phyloP scores from a whole-genome alignment of 2,797 vertebrate species.

The Phataginus tricuspis region DNA sequence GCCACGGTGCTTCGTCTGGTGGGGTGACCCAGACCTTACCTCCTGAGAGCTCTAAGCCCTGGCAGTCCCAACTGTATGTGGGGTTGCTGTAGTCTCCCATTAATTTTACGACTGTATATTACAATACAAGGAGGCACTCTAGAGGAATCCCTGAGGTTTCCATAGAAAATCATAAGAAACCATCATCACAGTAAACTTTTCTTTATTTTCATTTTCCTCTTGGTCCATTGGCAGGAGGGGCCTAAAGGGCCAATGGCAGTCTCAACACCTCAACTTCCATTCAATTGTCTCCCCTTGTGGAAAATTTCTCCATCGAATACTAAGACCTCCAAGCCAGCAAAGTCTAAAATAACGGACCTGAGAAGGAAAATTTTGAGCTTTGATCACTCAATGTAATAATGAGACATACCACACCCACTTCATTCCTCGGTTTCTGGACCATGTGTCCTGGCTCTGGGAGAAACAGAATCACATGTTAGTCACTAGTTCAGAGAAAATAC shows the following conservation, averaged over 20 bases:
- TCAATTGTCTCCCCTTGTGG: background rate
- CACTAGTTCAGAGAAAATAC: slow-evolving; percentile 3
- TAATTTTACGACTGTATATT: background rate
- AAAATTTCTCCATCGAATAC: slow-evolving; percentile 8
- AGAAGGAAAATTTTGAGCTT: background rate
- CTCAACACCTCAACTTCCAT: background rate
- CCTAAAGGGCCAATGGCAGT: background rate
- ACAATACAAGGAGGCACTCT: background rate
- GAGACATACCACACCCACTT: background rate
- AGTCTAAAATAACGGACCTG: background rate
- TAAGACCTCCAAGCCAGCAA: slow-evolving; percentile 8
- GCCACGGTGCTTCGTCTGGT: background rate
- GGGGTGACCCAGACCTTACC: background rate
- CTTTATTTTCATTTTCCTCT: background rate
- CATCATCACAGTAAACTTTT: background rate
- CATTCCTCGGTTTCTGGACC: background rate
- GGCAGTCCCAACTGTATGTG: background rate
- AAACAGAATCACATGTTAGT: background rate
- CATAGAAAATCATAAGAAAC: background rate
- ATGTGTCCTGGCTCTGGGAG: background rate
- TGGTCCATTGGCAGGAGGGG: background rate
- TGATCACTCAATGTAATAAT: slow-evolving; percentile 1
- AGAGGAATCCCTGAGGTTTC: background rate
- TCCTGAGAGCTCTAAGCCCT: background rate
- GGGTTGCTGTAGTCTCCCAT: background rate